A percentile compares a stretch with the other conserved stretches of the same genome.
phyloP scores from a whole-genome alignment of 35 echinoderm and acorn worm genomes.

The Apostichopus japonicus region DNA sequence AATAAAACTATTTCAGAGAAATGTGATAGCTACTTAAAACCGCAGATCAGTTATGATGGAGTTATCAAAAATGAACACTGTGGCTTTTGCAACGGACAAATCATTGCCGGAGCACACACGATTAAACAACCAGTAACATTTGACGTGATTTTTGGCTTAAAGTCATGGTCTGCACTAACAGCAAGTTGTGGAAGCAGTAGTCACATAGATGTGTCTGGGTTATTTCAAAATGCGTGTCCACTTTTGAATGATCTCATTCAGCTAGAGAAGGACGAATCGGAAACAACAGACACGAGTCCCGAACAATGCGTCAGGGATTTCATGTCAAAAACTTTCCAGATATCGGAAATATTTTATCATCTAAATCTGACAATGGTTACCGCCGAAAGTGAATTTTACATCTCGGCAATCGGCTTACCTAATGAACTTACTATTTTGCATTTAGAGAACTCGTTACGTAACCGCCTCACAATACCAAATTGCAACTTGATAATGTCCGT shows the following conservation, averaged over 20 bases:
- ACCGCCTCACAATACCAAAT: background rate
- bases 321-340: background rate
- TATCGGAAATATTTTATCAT: background rate
- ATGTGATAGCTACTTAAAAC: background rate
- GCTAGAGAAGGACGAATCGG: background rate
- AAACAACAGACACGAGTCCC: background rate
- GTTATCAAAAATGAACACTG: background rate
- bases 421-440: background rate
- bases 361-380: background rate
- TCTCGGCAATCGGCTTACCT: background rate
- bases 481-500: background rate
- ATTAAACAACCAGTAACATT: slow-evolving; percentile 7
- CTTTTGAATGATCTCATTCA: background rate
- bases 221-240: slow-evolving; percentile 39
- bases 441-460: background rate
- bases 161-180: slow-evolving; percentile 10
- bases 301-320: background rate
- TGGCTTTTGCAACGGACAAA: background rate
- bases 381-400: background rate
- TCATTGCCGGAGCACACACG: background rate
- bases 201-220: background rate
- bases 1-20: background rate
- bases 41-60: background rate
- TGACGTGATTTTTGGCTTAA: slow-evolving; percentile 35
- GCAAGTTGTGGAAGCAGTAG: background rate